Conservation (phyloP, 2,888 invertebrate genomes). For the Philaethria dido region DNA sequence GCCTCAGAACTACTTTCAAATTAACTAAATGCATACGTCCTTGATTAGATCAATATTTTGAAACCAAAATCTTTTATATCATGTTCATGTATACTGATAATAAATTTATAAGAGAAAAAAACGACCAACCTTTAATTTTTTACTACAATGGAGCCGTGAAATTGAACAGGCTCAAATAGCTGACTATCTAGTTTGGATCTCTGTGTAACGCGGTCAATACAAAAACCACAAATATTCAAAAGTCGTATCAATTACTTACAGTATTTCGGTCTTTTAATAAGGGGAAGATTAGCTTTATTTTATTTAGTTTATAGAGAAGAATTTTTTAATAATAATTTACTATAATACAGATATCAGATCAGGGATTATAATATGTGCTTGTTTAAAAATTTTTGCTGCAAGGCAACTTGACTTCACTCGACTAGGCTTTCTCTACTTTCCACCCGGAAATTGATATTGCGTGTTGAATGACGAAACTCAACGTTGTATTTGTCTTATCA, state of each 20-base stretch:
- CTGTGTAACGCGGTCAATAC: slow-evolving; percentile 50
- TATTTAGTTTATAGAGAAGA: neutral
- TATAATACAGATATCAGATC: too few relatives aligned
- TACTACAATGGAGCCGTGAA: slow-evolving; percentile 50
- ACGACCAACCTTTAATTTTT: slow-evolving; percentile 7
- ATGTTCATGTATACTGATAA: neutral
- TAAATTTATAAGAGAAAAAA: neutral
- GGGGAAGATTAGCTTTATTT: slow-evolving; percentile 41
- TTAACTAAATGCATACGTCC: neutral
- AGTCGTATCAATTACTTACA: slow-evolving; percentile 61
- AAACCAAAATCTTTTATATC: neutral
- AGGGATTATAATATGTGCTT: too few relatives aligned
- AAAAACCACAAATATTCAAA: slow-evolving; percentile 60
- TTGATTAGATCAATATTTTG: neutral
- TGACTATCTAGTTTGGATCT: slow-evolving; percentile 52
- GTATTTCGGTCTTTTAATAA: slow-evolving; percentile 52
- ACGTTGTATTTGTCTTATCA: too few relatives aligned
- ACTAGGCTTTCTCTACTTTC: too few relatives aligned
- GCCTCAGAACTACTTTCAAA: neutral
- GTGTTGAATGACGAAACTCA: too few relatives aligned
- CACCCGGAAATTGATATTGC: too few relatives aligned
- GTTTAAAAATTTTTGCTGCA: too few relatives aligned
- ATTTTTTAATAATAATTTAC: neutral
- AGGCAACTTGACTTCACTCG: too few relatives aligned
- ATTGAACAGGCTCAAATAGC: slow-evolving; percentile 52